Base-by-base conservation (phyloP, 1,140 invertebrate species). In the Drosophila littoralis region DNA sequence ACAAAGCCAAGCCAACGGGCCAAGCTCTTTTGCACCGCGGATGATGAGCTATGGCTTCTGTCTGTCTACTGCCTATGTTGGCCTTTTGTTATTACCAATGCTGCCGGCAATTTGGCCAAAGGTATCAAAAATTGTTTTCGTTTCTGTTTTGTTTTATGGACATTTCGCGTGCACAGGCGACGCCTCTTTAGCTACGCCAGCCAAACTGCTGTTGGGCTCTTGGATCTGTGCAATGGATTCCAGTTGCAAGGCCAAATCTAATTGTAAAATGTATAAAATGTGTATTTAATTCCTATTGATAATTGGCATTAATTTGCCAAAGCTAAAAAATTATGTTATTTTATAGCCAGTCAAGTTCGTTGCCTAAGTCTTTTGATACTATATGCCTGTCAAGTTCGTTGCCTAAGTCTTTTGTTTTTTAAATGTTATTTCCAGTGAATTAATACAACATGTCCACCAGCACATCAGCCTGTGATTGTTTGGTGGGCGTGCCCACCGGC, bases 401-500 rank as follows among this genome's bases (percentile, higher is more conserved):
- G 50, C 38, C 17, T 75, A 79, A 80, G 60, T 80, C 70, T 59
- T 79, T 79, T 55, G 42, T 50, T 63, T 73, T 43, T 28, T 35
- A 13, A 28, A 10, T 40, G 13, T 22, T 12, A 35, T 65, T 54
- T 17, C 17, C 70, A 77, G 58, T 9, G 12, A 22, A 17, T 28
- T 22, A 9, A 54, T 48, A 36, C 40, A 84, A 28, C 46, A 89
- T 89, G 84, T 89, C 84, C 65, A 55, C 81, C 67, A 74, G 78
- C 72, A 36, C 82, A 93, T 83, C 93, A 52, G 64, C 93, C 8
- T 96, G 95, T 91, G 95, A 96, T 92, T 97, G 96, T 92, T 95
- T 96, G 43, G 94, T 96, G 90, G 94, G 94, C 58, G 94, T 95
- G 80, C 95, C 96, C 77, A 91, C 93, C 7, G 96, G 96, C 5